These are phyloP conservation scores for Dryoscopus gambensis DNA, from an alignment of 2,113 vertebrate genomes.

Conservation along the genomic window DNA sequence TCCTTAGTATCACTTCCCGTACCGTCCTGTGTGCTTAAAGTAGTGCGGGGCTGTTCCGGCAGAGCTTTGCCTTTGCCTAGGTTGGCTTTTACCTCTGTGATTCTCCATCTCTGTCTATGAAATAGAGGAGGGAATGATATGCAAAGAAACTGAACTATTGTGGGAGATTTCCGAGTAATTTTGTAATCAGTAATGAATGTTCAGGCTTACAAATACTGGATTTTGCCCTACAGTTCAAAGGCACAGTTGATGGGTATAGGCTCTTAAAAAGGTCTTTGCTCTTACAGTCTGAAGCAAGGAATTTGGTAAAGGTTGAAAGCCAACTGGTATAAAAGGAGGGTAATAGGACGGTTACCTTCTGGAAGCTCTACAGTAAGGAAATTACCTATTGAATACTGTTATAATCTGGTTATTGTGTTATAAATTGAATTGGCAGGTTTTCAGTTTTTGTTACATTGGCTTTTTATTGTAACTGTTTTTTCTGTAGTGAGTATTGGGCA, in stretches of 20 bases:
- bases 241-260: background rate
- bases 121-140: background rate
- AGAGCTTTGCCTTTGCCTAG: background rate
- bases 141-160: background rate
- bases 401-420: background rate
- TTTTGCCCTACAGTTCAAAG: background rate
- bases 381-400: background rate
- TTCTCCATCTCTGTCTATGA: background rate
- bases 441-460: background rate
- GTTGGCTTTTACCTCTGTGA: background rate
- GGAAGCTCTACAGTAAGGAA: background rate
- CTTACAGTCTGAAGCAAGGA: background rate
- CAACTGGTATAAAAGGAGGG: background rate
- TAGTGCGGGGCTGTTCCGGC: fast-evolving
- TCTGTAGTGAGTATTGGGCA: background rate
- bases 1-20: background rate
- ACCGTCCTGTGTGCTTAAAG: background rate
- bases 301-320: background rate
- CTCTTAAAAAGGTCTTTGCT: background rate
- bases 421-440: background rate
- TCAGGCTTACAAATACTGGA: background rate
- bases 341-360: background rate
- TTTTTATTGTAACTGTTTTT: background rate
- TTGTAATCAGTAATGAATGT: background rate
- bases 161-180: background rate